phyloP scores from a whole-genome alignment of 2,888 invertebrate genomes.

The Bugulina stolonifera region DNA sequence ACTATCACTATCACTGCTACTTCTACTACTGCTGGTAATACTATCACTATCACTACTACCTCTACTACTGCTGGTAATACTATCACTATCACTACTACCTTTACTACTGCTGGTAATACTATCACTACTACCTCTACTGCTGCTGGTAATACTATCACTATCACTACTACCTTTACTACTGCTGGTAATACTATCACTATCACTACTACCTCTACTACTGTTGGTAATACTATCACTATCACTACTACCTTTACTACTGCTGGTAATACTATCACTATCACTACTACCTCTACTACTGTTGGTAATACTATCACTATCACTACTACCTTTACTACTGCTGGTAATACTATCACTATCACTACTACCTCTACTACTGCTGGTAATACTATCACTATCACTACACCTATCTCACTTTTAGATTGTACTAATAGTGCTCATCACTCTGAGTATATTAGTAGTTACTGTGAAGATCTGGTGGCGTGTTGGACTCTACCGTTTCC shows the following conservation, averaged over 20 bases:
- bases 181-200: no score
- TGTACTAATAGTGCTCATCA: neutral
- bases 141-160: no score
- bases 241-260: neutral
- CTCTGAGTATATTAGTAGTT: no score
- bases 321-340: neutral
- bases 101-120: no score
- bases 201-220: neutral
- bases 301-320: neutral
- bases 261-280: neutral
- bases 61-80: no score
- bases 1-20: no score
- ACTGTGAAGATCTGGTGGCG: constrained; percentile 4
- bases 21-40: no score
- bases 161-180: no score
- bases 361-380: neutral
- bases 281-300: neutral
- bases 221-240: neutral
- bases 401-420: neutral
- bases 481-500: neutral
- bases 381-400: neutral
- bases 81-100: no score
- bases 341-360: neutral
- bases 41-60: no score
- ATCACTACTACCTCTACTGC: no score